Evolutionary conservation across 2,888 invertebrate species (phyloP), one percentile per base, ranked within the genome.

Genomic region (Orthonevra nobilis): DNA sequence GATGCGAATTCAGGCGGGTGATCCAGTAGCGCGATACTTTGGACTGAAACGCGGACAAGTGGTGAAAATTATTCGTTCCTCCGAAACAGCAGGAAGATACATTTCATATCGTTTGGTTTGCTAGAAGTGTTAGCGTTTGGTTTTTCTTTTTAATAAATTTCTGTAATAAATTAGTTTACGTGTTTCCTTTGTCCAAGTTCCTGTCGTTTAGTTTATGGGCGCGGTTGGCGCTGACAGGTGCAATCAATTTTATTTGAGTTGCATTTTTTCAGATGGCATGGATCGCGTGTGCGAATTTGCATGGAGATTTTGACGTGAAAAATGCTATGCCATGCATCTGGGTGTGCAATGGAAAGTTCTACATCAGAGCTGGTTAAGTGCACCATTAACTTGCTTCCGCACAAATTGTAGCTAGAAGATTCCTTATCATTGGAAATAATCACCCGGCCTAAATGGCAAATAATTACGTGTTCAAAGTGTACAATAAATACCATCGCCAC

Each of bases 1-100:
- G 86, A 99, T 99, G 94, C 93, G 99, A 87, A 99, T 99, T 87
- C 99, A 99, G 90, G 96, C 96, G 5, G 97, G 98, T 54, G 99
- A 99, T 90, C 99, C 99, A 0, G 99, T 99, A 0, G 97, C 99
- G 0, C 92, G 99, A 86, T 99, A 99, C 89, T 99, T 98, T 90
- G 99, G 99, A 72, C 91, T 99, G 6, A 98, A 98, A 88, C 92
- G 99, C 90, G 99, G 99, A 83, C 99, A 99, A 92, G 96, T 97
- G 82, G 98, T 99, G 50, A 99, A 99, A 91, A 99, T 99, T 88
- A 98, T 99, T 85, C 92, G 99, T 83, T 94, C 98, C 4, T 98
- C 98, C 17, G 99, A 98, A 90, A 99, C 99, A 34, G 99, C 99
- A 23, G 99, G 99, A 40, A 92, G 98, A 86, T 99, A 99, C 88